Evolutionary conservation across 2,113 vertebrate genomes (phyloP), one percentile per base, ranked within the genome.

Genomic region (Psephotus haematonotus): DNA sequence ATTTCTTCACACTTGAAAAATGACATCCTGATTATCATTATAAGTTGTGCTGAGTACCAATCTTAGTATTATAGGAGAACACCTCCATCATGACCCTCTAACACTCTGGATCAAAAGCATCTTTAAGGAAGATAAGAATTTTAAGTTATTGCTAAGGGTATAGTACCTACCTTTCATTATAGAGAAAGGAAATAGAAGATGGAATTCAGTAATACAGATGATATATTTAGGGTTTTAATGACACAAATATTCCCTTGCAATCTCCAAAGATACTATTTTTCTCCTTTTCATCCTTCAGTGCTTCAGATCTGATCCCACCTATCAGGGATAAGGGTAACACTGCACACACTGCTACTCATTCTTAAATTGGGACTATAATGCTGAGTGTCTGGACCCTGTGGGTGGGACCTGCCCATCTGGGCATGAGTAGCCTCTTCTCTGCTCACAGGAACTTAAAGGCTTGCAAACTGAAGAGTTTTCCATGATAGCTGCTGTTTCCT

Each of bases 1-100:
- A 69, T 62, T 91, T 92, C 74, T 94, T 92, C 43, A 77, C n/a
- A 28, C 31, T 85, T 78, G 75, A 80, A 20, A 86, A 92, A 63
- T 27, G 0, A 25, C 68, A 84, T n/a, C 71, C 68, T 43, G 17
- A 72, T 49, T 46, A 79, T 27, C 55, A 43, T 47, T 64, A 67
- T 23, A 82, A 74, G 10, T 50, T 91, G 31, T 62, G 44, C 63
- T 78, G 77, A 41, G 69, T 59, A 86, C 22, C 33, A n/a, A 23
- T 52, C 46, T 39, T 47, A n/a, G 60, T 4, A n/a, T 19, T 41
- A 57, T 2, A 69, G 43, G 28, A 39, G 79, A 88, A 88, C 53
- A 65, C 41, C 28, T 76, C 22, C 46, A 69, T 20, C 5, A 7
- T 44, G 44, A 44, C 71, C 47, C 37, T 79, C 31, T 68, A 80